Evolutionary conservation across 1,140 invertebrate genomes (phyloP), one percentile per base, ranked within the genome.

Genomic region (Neodiprion pinetum): DNA sequence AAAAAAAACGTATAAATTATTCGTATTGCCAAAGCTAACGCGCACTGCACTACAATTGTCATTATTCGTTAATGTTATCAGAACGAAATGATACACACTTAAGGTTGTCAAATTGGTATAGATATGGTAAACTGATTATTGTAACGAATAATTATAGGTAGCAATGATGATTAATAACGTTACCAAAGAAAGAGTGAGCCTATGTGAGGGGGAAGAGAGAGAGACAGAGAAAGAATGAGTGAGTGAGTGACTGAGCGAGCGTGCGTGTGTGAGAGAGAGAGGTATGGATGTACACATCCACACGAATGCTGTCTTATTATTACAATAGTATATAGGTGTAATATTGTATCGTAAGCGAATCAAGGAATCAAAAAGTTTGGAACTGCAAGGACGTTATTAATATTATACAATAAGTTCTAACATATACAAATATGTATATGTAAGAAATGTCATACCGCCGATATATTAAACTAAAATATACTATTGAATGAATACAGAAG

Each of bases 391-490:
- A 61, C 53, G 53, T 61, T 61, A 61, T 61, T 40, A 40, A 40
- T 40, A 40, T 40, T 61, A 61, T 17, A 17, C 53, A 4, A 17
- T 61, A 61, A 61, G 8, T 8, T 61, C 1, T 40, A 40, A 40
- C 1, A 61, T 61, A 61, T 12, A 61, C 53, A 4, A 5, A 3
- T 61, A 61, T 8, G 53, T 61, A 17, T 61, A 61, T 61, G 8
- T 61, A 9, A 61, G n/a, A 61, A 40, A 61, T 61, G 53, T 61
- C 53, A 61, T 61, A 61, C 53, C 53, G 53, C 53, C 53, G n/a
- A 61, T 61, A 40, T 40, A 61, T 61, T 61, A 61, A 61, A 40
- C 28, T 40, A 40, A 40, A 40, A 40, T 40, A 40, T 40, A 40
- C 28, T 5, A 40, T 40, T 40, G 28, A 40, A 61, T 9, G n/a